These are phyloP conservation scores for Stegodyphus dumicola DNA, from an alignment of 1,140 invertebrate species.

Conservation along the genomic window DNA sequence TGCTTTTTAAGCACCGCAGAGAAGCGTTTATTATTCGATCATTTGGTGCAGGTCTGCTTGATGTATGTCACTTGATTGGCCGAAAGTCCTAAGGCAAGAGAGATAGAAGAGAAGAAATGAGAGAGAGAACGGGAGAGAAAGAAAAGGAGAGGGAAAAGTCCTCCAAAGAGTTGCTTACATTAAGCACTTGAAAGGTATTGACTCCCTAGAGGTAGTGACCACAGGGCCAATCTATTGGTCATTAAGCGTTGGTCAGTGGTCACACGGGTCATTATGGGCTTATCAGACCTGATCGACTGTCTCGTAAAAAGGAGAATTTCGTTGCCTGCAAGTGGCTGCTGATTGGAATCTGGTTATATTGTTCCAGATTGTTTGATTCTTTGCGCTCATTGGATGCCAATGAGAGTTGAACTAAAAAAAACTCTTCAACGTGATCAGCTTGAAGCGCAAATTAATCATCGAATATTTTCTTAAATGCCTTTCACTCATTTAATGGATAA, in stretches of 20 bases:
- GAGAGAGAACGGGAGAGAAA: not conserved
- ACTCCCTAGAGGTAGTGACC: conserved; percentile 56
- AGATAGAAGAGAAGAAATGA: not conserved
- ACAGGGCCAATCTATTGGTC: conserved; percentile 53
- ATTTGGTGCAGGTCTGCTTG: not conserved
- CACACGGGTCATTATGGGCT: conserved; percentile 56
- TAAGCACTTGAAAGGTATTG: conserved; percentile 52
- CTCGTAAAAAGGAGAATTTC: conserved; percentile 41
- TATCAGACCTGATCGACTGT: conserved; percentile 56
- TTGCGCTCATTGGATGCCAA: conserved; percentile 36
- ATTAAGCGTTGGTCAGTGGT: conserved; percentile 53
- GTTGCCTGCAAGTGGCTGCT: conserved; percentile 27
- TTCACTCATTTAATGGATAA: no score
- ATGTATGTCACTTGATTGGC: conserved; percentile 11
- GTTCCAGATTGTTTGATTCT: conserved; percentile 46
- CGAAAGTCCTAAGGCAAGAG: conserved; percentile 1
- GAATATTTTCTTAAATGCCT: no score
- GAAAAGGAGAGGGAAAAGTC: not conserved
- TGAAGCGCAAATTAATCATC: no score
- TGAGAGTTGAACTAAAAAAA: no score
- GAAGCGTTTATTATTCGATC: conserved; percentile 36
- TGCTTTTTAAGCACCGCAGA: conserved; percentile 21
- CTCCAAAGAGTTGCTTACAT: conserved; percentile 48
- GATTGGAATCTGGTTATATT: conserved; percentile 56
- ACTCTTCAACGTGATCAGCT: no score